Conservation (phyloP, 2,888 invertebrate species). For the Xiphydria camelus region DNA sequence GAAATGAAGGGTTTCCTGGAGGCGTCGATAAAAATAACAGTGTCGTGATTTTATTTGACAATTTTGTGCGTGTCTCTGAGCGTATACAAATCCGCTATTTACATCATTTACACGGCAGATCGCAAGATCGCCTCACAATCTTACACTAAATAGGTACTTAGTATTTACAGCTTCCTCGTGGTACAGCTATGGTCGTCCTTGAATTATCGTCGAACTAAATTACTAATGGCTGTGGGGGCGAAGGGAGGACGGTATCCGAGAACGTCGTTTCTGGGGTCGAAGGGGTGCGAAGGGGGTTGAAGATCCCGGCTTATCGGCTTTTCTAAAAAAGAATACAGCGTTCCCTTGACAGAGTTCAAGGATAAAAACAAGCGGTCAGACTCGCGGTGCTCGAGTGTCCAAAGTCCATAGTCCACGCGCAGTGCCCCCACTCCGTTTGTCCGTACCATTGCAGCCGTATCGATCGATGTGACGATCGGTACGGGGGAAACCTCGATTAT, state of each 20-base stretch:
- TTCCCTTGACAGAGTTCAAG: too few species aligned
- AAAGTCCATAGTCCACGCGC: conserved; percentile 16
- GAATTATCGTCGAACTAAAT: too few species aligned
- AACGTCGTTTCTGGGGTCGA: too few species aligned
- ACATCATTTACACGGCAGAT: conserved; percentile 41
- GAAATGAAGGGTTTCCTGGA: background rate
- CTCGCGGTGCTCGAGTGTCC: conserved; percentile 6
- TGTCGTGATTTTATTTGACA: conserved; percentile 38
- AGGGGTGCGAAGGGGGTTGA: conserved; percentile 1
- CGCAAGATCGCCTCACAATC: conserved; percentile 10
- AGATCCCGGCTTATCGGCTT: conserved; percentile 28
- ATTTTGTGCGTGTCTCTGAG: conserved; percentile 25
- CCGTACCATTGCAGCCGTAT: too few species aligned
- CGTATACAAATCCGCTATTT: conserved; percentile 42
- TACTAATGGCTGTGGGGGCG: conserved; percentile 8
- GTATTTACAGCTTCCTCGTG: conserved; percentile 41
- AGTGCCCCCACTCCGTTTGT: too few species aligned
- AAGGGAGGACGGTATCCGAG: background rate
- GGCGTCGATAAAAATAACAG: background rate
- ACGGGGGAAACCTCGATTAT: too few species aligned
- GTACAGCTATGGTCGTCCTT: too few species aligned
- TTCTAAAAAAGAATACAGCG: conserved; percentile 31
- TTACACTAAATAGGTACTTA: conserved; percentile 20
- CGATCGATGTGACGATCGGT: too few species aligned
- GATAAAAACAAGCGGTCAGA: too few species aligned